A percentile compares a stretch with the other conserved stretches of the same genome.
These are phyloP conservation scores for Telenomus remus DNA, from an alignment of 1,140 invertebrate species.

Conservation along the genomic window DNA sequence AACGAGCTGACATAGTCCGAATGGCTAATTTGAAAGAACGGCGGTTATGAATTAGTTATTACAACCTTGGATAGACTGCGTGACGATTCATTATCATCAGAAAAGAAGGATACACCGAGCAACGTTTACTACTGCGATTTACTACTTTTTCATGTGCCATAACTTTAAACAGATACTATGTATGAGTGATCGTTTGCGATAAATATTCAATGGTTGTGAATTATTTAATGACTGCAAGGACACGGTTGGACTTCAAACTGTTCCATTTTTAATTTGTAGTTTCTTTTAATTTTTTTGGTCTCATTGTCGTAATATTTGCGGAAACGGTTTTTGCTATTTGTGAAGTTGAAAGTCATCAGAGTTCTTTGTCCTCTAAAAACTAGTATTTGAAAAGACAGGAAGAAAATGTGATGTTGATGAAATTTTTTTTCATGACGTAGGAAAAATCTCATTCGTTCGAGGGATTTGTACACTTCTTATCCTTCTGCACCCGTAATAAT, in stretches of 20 bases:
- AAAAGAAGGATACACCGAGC: constrained; percentile 15
- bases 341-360: too few relatives aligned
- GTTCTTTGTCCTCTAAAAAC: too few relatives aligned
- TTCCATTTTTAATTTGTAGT: not conserved
- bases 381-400: too few relatives aligned
- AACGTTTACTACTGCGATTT: constrained; percentile 12
- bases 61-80: constrained; percentile 10
- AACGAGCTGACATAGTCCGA: constrained; percentile 1
- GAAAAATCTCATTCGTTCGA: too few relatives aligned
- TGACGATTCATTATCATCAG: constrained; percentile 11
- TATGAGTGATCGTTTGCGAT: not conserved
- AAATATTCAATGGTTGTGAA: not conserved
- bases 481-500: too few relatives aligned
- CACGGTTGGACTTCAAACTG: not conserved
- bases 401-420: too few relatives aligned
- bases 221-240: constrained; percentile 7
- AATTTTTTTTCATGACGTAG: too few relatives aligned
- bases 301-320: too few relatives aligned
- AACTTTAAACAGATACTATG: constrained; percentile 4
- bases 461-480: too few relatives aligned
- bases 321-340: too few relatives aligned
- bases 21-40: not conserved
- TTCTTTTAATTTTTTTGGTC: not conserved
- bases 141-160: constrained; percentile 8
- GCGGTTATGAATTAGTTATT: constrained; percentile 1